These are phyloP conservation scores for Varanus salvator DNA, from an alignment of 2,113 vertebrate species.

Conservation along the genomic window DNA sequence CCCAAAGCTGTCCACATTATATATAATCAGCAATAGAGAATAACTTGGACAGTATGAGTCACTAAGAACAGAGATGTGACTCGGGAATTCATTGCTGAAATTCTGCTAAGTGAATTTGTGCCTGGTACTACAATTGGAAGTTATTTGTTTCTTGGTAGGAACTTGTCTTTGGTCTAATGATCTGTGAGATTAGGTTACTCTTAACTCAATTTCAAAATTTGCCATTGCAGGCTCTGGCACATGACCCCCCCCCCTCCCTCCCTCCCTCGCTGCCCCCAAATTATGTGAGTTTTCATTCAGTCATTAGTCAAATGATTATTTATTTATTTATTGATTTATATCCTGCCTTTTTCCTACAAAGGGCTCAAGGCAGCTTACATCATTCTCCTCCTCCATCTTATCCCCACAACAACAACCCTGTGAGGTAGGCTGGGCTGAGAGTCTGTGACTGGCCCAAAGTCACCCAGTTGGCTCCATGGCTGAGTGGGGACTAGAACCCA, in stretches of 20 bases:
- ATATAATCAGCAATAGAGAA: conserved; percentile 30
- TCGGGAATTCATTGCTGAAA: conserved; percentile 34
- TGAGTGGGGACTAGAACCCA: too few species aligned
- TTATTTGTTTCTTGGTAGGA: background rate
- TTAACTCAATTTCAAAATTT: background rate
- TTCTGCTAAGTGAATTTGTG: background rate
- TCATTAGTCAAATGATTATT: background rate
- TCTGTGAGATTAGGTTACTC: background rate
- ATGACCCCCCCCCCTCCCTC: background rate
- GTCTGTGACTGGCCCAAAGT: too few species aligned
- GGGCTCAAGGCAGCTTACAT: too few species aligned
- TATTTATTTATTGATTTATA: too few species aligned
- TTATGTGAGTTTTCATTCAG: background rate
- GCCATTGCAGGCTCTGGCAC: background rate
- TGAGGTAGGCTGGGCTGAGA: too few species aligned
- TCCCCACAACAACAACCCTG: too few species aligned
- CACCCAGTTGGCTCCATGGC: too few species aligned
- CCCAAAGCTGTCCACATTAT: conserved; percentile 30
- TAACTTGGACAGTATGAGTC: conserved; percentile 17
- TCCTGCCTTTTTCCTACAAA: too few species aligned
- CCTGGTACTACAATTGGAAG: background rate
- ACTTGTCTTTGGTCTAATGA: background rate
- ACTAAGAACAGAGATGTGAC: conserved; percentile 2
- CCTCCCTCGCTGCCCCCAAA: background rate
- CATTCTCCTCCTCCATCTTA: too few species aligned